phyloP scores from a whole-genome alignment of 2,797 vertebrate genomes.

The Esox masquinongy region DNA sequence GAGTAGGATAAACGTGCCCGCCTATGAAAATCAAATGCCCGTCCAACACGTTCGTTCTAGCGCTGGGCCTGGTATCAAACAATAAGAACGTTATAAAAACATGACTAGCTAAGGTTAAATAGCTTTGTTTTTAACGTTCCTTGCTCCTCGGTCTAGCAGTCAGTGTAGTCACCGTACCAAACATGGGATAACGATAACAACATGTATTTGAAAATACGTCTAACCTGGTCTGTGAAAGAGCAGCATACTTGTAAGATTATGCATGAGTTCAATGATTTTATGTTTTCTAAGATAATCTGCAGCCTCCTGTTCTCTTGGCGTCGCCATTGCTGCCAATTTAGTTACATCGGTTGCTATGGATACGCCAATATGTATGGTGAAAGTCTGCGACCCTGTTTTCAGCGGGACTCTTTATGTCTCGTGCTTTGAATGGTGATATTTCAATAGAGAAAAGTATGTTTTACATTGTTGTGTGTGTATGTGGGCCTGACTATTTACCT shows the following conservation, averaged over 20 bases:
- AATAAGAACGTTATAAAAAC: too few species aligned
- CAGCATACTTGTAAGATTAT: constrained; percentile 70
- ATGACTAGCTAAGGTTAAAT: too few species aligned
- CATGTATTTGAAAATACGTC: neutral
- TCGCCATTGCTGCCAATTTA: constrained; percentile 53
- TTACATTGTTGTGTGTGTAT: neutral
- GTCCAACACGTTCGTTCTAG: too few species aligned
- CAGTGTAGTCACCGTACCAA: neutral
- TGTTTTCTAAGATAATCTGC: constrained; percentile 67
- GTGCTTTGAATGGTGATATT: neutral
- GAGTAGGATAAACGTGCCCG: too few species aligned
- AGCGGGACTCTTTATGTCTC: neutral
- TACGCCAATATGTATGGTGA: constrained; percentile 26
- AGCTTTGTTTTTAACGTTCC: neutral
- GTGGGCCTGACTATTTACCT: neutral
- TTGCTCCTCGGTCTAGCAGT: neutral
- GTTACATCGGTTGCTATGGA: constrained; percentile 70
- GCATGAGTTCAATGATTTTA: constrained; percentile 66
- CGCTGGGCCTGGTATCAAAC: too few species aligned
- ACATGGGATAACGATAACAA: neutral
- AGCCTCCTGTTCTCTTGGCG: constrained; percentile 61
- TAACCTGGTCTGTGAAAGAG: constrained; percentile 75
- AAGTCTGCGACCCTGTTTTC: neutral
- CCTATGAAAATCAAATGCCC: too few species aligned
- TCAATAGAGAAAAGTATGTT: neutral